Base-by-base conservation (phyloP, 2,113 vertebrate genomes). In the Cepphus grylle region DNA sequence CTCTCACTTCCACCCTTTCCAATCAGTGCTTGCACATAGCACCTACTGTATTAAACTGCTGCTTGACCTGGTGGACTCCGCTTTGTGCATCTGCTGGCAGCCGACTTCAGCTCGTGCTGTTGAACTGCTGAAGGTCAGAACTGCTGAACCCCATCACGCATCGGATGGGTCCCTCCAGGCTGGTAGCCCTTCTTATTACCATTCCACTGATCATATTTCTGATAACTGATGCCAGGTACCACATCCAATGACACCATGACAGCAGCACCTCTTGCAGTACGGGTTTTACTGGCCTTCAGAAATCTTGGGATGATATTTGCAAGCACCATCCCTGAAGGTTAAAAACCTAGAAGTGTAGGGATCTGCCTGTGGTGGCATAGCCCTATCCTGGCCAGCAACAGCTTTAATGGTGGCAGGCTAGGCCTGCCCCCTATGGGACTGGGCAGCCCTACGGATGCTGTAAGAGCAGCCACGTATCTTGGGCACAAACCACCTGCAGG, bases 281-380 rank as follows among this genome's bases (percentile, higher is more conserved):
- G 1, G 52, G 20, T 18, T 73, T 47, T 27, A 38, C 26, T 9
- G 16, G 27, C 26, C 53, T 73, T 40, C n/a, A 25, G 45, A 53
- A n/a, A 63, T 15, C 49, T 42, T 2, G 0, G 32, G 30, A 16
- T 8, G 25, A 3, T 9, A 9, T 21, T 72, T 38, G 32, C 1
- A 0, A 40, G 47, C 2, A 3, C 32, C 47, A 45, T 3, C 42
- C 13, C 36, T n/a, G 18, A 32, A n/a, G 49, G 36, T 40, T 45
- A 32, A 53, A n/a, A 4, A 18, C 1, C 12, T 12, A 11, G 30
- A 45, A 34, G 14, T 0, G 2, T 3, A 22, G 3, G 40, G 11
- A 22, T 14, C 50, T 53, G 43, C 23, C 40, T 11, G 47, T 4
- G 11, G 11, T 8, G 15, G 55, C 38, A 12, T 26, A 10, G 19